These are phyloP conservation scores for Agonopterix arenella DNA, from an alignment of 2,888 invertebrate genomes.

Conservation along the genomic window DNA sequence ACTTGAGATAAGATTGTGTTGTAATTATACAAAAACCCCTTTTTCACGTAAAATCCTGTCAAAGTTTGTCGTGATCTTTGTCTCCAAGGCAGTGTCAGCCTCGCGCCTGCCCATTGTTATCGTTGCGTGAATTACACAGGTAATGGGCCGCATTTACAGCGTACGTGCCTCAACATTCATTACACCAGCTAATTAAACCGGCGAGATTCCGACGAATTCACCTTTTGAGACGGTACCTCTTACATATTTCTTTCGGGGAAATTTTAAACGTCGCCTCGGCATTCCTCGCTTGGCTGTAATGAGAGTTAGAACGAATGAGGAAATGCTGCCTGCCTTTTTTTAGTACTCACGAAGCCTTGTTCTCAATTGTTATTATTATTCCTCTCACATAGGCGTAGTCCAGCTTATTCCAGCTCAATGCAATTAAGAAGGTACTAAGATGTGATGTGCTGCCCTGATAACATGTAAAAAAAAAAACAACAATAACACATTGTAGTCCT, in stretches of 20 bases:
- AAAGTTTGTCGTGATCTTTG: constrained; percentile 2
- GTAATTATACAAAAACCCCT: neutral
- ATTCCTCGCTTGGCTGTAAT: constrained; percentile 20
- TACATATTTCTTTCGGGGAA: constrained; percentile 44
- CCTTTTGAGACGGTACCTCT: constrained; percentile 31
- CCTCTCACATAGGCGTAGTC: too few relatives aligned
- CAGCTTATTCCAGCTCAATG: too few relatives aligned
- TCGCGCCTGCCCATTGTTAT: constrained; percentile 44
- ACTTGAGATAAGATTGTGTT: neutral
- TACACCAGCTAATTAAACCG: constrained; percentile 68
- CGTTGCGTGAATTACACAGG: constrained; percentile 67
- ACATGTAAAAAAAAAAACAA: too few relatives aligned
- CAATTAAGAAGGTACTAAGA: too few relatives aligned
- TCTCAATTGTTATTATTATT: too few relatives aligned
- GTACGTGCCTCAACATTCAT: constrained; percentile 72
- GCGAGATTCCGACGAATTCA: constrained; percentile 52
- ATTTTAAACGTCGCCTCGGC: constrained; percentile 32
- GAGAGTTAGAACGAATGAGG: neutral
- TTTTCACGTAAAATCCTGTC: neutral
- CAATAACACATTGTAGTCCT: too few relatives aligned
- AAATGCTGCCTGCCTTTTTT: neutral
- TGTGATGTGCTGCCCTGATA: too few relatives aligned
- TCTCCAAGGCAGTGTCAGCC: neutral
- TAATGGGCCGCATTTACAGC: constrained; percentile 66
- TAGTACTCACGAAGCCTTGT: constrained; percentile 7